A percentile compares a stretch with the other conserved stretches of the same genome.
Evolutionary conservation across 2,888 invertebrate genomes (phyloP).

Genomic region (Adelphocoris suturalis): DNA sequence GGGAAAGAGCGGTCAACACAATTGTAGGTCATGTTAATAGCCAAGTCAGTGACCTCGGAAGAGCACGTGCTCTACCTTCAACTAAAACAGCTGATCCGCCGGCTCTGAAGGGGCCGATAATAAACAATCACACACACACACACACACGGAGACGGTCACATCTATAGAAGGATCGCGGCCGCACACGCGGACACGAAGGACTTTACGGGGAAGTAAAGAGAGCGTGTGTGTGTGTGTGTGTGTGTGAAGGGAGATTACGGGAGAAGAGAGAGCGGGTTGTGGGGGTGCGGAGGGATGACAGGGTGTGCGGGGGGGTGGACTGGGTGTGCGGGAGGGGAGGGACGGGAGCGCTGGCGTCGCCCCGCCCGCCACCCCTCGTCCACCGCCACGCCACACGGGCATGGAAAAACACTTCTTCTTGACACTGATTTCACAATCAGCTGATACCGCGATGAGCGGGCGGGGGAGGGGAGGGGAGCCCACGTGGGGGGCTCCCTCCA

Average conservation of each 20-base stretch:
- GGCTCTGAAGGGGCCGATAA: conserved; percentile 62
- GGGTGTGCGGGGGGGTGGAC: not conserved
- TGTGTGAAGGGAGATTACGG: not conserved
- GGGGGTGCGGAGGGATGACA: not conserved
- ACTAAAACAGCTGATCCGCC: conserved; percentile 69
- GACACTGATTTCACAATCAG: conserved; percentile 73
- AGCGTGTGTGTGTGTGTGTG: not conserved
- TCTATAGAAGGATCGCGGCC: not conserved
- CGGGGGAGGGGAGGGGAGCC: conserved; percentile 34
- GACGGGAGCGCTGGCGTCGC: conserved; percentile 49
- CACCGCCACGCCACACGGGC: not conserved
- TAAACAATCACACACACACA: conserved; percentile 68
- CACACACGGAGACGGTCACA: not conserved
- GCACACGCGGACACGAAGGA: too few relatives aligned
- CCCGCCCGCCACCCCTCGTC: not conserved
- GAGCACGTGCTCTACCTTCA: conserved; percentile 67
- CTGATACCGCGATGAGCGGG: conserved; percentile 51
- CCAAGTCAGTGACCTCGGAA: conserved; percentile 69
- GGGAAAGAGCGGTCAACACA: conserved; percentile 66
- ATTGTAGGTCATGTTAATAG: conserved; percentile 71
- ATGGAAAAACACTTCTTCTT: conserved; percentile 71
- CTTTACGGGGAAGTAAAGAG: not conserved
- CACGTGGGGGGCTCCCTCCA: conserved; percentile 58
- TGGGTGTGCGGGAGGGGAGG: not conserved
- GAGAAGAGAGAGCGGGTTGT: not conserved